Base-by-base conservation (phyloP, 2,888 invertebrate species). In the Cerceris ruficornis region DNA sequence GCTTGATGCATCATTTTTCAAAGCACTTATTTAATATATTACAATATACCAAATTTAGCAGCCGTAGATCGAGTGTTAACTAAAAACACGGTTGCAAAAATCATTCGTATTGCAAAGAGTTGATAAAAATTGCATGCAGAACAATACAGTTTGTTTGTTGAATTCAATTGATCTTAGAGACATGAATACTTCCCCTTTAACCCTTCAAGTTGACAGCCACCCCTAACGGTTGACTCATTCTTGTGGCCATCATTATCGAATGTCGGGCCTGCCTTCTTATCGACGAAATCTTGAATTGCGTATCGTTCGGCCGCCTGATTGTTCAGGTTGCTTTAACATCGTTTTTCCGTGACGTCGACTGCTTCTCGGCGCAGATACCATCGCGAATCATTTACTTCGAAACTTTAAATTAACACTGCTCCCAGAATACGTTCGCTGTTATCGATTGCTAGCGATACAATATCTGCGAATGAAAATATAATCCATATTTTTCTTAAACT, bases 171-270 rank as follows among this genome's bases (percentile, higher is more conserved):
- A 8, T 1, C 1, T 6, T 50, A 0, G 52, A 46, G 46, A 61
- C 13, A 72, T 14, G 73, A 2, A 43, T n/a, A 17, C 65, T 62
- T 70, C 77, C 76, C n/a, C 76, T 84, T 83, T 81, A 79, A 84
- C 52, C 50, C 71, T 65, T 72, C 42, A 60, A 17, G 49, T 41
- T 42, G 69, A 15, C 52, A 59, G 54, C 65, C 62, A 64, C 59
- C 54, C 69, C 58, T 57, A 69, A 68, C 62, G 65, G 57, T 73
- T 69, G 81, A 80, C 72, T 84, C 76, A 71, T 82, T 77, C 84
- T 80, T 76, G 66, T 69, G 70, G 76, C 74, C 85, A 62, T 84
- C 85, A 77, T 84, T 84, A 85, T 81, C 78, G 82, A 84, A 75
- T 77, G 76, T 77, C 60, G 66, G 68, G 64, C 43, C 77, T 52